Evolutionary conservation across 1,140 invertebrate genomes (phyloP).

Genomic region (Paracyclopina nana): DNA sequence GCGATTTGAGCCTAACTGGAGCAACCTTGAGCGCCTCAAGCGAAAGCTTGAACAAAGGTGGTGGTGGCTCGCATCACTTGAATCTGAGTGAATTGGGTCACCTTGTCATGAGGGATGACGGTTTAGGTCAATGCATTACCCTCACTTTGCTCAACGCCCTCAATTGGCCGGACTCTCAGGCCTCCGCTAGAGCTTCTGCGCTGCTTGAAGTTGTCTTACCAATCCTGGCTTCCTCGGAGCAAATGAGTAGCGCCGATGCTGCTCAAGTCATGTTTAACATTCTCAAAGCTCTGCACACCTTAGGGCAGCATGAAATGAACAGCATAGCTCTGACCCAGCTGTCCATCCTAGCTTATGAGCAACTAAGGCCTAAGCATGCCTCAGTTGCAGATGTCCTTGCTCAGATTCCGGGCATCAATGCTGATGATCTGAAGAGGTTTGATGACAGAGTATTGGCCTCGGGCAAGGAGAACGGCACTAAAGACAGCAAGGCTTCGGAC

Average conservation of each 20-base stretch:
- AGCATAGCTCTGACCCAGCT: conserved; percentile 39
- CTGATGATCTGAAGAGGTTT: conserved; percentile 50
- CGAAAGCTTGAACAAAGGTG: conserved; percentile 42
- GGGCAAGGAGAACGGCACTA: conserved; percentile 24
- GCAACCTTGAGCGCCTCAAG: conserved; percentile 19
- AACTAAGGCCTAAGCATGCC: conserved; percentile 48
- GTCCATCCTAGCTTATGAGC: conserved; percentile 55
- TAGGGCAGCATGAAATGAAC: conserved; percentile 61
- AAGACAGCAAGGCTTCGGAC: conserved; percentile 51
- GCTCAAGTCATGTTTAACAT: conserved; percentile 23
- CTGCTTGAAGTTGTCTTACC: conserved; percentile 40
- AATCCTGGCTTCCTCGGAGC: conserved; percentile 29
- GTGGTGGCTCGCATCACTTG: conserved; percentile 36
- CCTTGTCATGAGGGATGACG: conserved; percentile 38
- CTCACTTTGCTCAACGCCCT: conserved; percentile 38
- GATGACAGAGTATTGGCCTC: conserved; percentile 56
- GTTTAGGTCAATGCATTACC: conserved; percentile 35
- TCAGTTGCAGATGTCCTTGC: conserved; percentile 32
- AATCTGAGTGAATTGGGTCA: conserved; percentile 47
- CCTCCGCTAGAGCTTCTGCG: conserved; percentile 48
- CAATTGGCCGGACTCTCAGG: conserved; percentile 60
- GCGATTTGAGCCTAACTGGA: conserved; percentile 14
- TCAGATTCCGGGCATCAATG: conserved; percentile 51
- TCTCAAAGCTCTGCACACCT: conserved; percentile 23
- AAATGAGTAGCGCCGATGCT: conserved; percentile 34